Conservation (phyloP, 2,888 invertebrate species). For the Acrobasis repandana region DNA sequence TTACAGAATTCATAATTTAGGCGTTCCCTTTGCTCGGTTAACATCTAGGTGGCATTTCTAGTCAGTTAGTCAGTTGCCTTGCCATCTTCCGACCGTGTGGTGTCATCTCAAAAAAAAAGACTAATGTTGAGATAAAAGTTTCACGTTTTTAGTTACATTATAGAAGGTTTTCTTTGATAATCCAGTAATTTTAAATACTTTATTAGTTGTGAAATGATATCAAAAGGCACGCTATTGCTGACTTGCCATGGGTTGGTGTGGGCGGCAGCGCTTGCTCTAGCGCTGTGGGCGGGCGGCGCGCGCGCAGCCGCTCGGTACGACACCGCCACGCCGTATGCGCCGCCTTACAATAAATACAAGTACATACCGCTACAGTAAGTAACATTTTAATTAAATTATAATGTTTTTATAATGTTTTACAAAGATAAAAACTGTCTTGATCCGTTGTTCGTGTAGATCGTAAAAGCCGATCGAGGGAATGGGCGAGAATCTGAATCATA, state of each 20-base stretch:
- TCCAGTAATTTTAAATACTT: background rate
- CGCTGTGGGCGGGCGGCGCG: conserved; percentile 65
- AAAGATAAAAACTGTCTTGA: too few species aligned
- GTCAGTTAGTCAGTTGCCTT: conserved; percentile 59
- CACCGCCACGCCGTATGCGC: conserved; percentile 70
- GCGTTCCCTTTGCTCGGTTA: conserved; percentile 63
- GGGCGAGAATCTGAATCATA: too few species aligned
- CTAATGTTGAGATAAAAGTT: conserved; percentile 18
- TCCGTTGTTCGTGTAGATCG: too few species aligned
- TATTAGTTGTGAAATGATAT: conserved; percentile 49
- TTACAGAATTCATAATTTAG: conserved; percentile 69
- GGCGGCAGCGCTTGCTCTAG: conserved; percentile 51
- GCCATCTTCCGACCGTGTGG: conserved; percentile 47
- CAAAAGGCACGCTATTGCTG: conserved; percentile 51
- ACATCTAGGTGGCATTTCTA: conserved; percentile 55
- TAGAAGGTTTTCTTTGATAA: background rate
- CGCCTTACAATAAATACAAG: conserved; percentile 60
- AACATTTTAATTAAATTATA: conserved; percentile 16
- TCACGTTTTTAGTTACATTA: background rate
- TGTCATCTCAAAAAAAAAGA: conserved; percentile 23
- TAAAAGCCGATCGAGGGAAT: too few species aligned
- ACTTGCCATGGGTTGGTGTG: conserved; percentile 63
- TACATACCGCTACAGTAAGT: conserved; percentile 74
- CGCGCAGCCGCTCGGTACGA: conserved; percentile 62
- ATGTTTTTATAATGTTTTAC: too few species aligned